Evolutionary conservation across 2,113 vertebrate species (phyloP).

Genomic region (Lophius piscatorius): DNA sequence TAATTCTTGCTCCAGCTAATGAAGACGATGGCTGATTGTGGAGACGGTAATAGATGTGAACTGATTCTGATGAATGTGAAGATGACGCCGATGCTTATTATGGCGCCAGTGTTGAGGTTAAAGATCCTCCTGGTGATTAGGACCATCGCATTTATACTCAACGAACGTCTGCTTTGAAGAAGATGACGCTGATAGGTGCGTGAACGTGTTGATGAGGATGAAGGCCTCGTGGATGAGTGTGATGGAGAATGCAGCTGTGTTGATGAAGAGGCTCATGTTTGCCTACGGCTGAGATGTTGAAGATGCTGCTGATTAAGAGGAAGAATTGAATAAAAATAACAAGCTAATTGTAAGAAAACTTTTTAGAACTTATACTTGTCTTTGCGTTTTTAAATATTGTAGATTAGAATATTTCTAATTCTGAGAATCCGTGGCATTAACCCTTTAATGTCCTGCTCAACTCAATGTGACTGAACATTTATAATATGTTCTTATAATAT

Average conservation of each 20-base stretch:
- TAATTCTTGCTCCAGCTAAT: background rate
- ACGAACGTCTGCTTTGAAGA: constrained; percentile 2
- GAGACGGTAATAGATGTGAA: background rate
- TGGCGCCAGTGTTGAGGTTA: background rate
- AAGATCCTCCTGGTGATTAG: background rate
- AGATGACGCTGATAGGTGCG: background rate
- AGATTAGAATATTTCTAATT: too few relatives aligned
- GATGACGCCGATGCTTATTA: constrained; percentile 1
- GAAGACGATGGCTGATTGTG: background rate
- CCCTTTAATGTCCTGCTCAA: too few relatives aligned
- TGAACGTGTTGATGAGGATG: background rate
- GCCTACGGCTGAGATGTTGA: background rate
- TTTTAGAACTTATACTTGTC: too few relatives aligned
- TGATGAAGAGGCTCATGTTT: background rate
- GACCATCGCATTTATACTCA: background rate
- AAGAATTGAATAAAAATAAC: background rate
- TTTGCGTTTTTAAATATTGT: too few relatives aligned
- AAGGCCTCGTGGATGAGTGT: background rate
- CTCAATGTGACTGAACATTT: too few relatives aligned
- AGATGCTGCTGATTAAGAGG: background rate
- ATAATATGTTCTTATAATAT: too few relatives aligned
- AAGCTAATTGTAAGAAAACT: too few relatives aligned
- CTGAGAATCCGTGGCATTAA: too few relatives aligned
- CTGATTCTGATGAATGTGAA: constrained; percentile 1
- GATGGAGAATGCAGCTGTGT: background rate